A percentile compares a stretch with the other conserved stretches of the same genome.
These are phyloP conservation scores for Calidris pugnax DNA, from an alignment of 2,113 vertebrate genomes.

Conservation along the genomic window DNA sequence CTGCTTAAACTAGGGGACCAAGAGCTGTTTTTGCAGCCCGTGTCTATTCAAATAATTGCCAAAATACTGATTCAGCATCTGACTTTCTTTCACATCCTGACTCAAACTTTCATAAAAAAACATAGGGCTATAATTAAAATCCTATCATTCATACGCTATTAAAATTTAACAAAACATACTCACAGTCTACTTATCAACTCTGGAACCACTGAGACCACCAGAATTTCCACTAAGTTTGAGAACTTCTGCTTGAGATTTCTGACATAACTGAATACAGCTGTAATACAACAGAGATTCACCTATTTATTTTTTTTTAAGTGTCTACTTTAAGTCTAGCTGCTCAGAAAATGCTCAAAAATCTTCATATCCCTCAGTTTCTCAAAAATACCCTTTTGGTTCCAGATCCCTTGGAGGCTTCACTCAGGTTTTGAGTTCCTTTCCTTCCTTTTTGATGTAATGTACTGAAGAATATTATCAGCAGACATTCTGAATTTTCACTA, in stretches of 20 bases:
- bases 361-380: not conserved
- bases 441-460: not conserved
- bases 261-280: not conserved
- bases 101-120: not conserved
- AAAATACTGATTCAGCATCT: not conserved
- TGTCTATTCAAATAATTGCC: conserved; percentile 6
- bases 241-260: not conserved
- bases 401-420: rapidly evolving
- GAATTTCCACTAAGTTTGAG: not conserved
- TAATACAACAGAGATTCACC: not conserved
- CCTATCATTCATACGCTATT: not conserved
- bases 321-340: not conserved
- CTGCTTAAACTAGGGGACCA: not conserved
- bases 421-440: not conserved
- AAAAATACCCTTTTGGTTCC: not conserved
- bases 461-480: not conserved
- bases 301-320: not conserved
- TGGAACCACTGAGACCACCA: not conserved
- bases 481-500: not conserved
- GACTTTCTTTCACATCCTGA: not conserved
- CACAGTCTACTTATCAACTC: not conserved
- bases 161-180: not conserved
- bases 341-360: not conserved
- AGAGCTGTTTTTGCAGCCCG: not conserved
- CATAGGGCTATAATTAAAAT: not conserved